phyloP scores from a whole-genome alignment of 2,113 vertebrate genomes.

The Hyaena hyaena region DNA sequence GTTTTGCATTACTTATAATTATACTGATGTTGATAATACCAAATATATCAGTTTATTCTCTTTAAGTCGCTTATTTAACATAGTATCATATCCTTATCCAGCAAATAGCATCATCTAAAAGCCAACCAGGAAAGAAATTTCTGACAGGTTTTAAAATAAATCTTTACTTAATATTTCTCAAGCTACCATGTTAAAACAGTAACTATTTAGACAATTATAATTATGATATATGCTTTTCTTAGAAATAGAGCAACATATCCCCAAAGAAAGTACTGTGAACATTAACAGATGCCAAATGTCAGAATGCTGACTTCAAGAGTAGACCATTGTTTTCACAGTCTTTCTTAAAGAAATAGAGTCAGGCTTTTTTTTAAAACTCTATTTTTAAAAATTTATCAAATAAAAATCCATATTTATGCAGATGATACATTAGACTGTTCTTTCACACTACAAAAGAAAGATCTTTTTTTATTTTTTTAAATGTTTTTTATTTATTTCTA shows the following conservation, averaged over 20 bases:
- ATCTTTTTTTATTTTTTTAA: background rate
- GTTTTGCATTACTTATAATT: background rate
- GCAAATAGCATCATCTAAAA: background rate
- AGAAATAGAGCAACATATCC: background rate
- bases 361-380: background rate
- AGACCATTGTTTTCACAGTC: background rate
- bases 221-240: conserved; percentile 42
- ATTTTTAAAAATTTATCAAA: conserved; percentile 18
- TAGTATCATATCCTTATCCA: background rate
- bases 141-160: conserved; percentile 11
- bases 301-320: background rate
- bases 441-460: conserved; percentile 17
- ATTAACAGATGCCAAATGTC: background rate
- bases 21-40: background rate
- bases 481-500: no score
- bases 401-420: background rate
- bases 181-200: background rate
- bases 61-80: conserved; percentile 6
- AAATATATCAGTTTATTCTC: conserved; percentile 17
- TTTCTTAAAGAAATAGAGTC: conserved; percentile 16
- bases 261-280: background rate
- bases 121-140: background rate
- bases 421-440: background rate
- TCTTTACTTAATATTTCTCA: conserved; percentile 4
- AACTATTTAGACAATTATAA: background rate